A percentile compares a stretch with the other conserved stretches of the same genome.
These are phyloP conservation scores for Cephalopachus bancanus DNA, from an alignment of 2,797 vertebrate genomes.

Conservation along the genomic window DNA sequence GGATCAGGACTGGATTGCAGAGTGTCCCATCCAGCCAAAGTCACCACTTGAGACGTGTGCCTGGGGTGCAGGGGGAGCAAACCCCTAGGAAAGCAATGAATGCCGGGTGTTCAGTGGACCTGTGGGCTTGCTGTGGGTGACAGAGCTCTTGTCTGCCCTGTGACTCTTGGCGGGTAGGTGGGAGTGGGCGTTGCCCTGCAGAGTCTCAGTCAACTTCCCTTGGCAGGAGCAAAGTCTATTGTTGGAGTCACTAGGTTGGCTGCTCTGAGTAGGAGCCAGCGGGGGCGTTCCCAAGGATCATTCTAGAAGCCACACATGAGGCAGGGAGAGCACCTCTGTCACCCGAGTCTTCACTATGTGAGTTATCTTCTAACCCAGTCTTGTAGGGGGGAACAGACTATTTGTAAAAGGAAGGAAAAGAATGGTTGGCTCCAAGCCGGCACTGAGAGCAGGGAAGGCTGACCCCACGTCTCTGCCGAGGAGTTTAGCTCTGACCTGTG, in stretches of 20 bases:
- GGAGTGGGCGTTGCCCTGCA: slow-evolving; percentile 4
- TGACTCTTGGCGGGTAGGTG: neutral
- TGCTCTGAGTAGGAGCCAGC: neutral
- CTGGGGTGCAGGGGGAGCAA: neutral
- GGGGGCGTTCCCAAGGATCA: neutral
- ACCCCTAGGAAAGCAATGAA: neutral
- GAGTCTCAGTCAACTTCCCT: slow-evolving; percentile 68
- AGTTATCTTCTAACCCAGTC: slow-evolving; percentile 43
- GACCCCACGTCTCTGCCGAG: slow-evolving; percentile 1
- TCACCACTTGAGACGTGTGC: neutral
- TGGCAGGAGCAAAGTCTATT: slow-evolving; percentile 56
- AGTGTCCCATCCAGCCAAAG: neutral
- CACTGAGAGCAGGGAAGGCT: neutral
- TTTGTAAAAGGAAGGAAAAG: slow-evolving; percentile 51
- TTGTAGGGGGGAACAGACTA: neutral
- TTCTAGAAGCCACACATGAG: neutral
- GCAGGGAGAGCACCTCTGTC: neutral
- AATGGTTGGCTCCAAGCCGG: neutral
- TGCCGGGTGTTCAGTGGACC: neutral
- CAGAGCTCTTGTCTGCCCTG: neutral
- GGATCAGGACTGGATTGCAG: neutral
- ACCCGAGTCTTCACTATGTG: slow-evolving; percentile 1
- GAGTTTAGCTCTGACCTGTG: neutral
- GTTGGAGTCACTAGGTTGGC: slow-evolving; percentile 18
- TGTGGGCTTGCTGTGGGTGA: neutral